Base-by-base conservation (phyloP, 2,888 invertebrate genomes). In the Zhengitettix transpicula region DNA sequence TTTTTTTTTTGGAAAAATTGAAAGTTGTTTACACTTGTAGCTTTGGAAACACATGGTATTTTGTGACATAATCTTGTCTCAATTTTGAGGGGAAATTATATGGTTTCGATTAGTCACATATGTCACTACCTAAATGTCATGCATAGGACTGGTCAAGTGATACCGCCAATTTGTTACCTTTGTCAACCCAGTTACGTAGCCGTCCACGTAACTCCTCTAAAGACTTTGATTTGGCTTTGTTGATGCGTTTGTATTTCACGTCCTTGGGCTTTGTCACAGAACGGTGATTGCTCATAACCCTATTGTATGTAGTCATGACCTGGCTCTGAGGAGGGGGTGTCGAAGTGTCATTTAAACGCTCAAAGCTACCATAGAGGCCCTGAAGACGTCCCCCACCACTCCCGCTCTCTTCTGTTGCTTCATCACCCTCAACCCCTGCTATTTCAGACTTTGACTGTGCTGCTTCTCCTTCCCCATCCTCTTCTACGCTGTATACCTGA, bases 231-330 rank as follows among this genome's bases (percentile, higher is more conserved):
- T 91, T 91, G 9, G 90, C 90, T 71, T 91, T 90, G 71, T 90
- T 91, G 72, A 90, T 91, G 69, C 90, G 80, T 72, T 90, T 90
- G 75, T 90, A 91, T 74, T 91, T 91, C 42, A 91, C 90, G 71
- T 92, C 91, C 75, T 90, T 90, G 64, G 90, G 90, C 71, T 91
- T 91, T 9, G 89, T 90, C 57, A 92, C 91, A 58, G 89, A 89
- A 64, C 90, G 79, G 72, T 92, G 91, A 74, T 90, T 91, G 55
- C 88, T 89, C 90, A 91, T 91, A 60, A 91, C 90, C 65, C 91
- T 77, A 73, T 89, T 89, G 74, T 87, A 88, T 1, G 84, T 85
- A 14, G 85, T 85, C 57, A 88, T 85, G 14, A 28, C 28, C 12
- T 40, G 55, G 40, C 40, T 16, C 40, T 40, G 8, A 14, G 16